These are phyloP conservation scores for Tragulus kanchil DNA, from an alignment of 2,113 vertebrate species.

Conservation along the genomic window DNA sequence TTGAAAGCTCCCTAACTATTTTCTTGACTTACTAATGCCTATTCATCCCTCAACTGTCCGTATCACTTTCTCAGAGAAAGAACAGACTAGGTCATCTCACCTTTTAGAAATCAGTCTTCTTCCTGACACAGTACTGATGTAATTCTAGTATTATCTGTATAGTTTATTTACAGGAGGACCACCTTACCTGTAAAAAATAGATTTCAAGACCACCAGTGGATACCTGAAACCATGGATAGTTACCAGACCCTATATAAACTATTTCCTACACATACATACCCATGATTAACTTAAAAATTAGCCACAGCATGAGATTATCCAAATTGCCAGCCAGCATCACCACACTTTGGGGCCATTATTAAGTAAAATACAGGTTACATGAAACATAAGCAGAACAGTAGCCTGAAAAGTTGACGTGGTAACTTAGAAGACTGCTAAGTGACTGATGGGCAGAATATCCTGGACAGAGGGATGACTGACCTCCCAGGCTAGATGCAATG, in stretches of 20 bases:
- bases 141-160: neutral
- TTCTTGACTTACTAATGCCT: neutral
- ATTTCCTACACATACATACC: neutral
- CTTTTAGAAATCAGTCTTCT: conserved; percentile 7
- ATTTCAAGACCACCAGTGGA: neutral
- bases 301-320: neutral
- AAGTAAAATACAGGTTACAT: neutral
- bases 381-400: neutral
- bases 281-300: neutral
- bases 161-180: neutral
- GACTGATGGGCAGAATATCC: neutral
- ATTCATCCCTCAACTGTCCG: neutral
- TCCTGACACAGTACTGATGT: neutral
- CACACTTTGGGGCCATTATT: neutral
- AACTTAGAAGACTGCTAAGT: neutral
- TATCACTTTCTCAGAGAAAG: neutral
- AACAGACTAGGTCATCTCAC: neutral
- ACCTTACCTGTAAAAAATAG: neutral
- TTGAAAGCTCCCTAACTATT: neutral
- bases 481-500: neutral
- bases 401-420: neutral
- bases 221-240: neutral
- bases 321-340: neutral
- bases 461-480: neutral
- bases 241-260: neutral